A percentile compares a stretch with the other conserved stretches of the same genome.
These are phyloP conservation scores for Pituophis catenifer DNA, from an alignment of 2,113 vertebrate species.

Conservation along the genomic window DNA sequence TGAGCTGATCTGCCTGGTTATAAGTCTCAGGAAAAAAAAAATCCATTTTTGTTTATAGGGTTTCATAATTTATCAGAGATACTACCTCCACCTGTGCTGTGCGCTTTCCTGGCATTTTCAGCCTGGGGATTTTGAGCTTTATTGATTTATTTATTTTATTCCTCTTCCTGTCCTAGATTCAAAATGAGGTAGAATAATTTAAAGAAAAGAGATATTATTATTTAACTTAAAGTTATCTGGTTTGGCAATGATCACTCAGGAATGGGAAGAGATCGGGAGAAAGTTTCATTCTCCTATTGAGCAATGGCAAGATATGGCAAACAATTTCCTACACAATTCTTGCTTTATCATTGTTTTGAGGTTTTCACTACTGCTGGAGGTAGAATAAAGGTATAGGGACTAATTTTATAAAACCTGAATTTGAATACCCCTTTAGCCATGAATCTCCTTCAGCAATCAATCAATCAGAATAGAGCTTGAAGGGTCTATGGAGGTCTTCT, in stretches of 20 bases:
- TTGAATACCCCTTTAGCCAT: background rate
- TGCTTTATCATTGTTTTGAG: background rate
- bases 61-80: background rate
- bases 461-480: background rate
- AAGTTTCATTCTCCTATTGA: background rate
- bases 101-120: background rate
- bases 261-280: background rate
- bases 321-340: background rate
- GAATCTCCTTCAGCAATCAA: background rate
- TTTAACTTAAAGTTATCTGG: background rate
- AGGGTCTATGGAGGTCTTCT: background rate
- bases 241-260: background rate
- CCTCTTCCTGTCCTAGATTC: constrained; percentile 17
- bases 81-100: background rate
- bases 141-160: constrained; percentile 37
- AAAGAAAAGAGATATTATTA: constrained; percentile 7
- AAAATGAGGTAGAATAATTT: constrained; percentile 14
- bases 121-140: constrained; percentile 16
- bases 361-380: background rate
- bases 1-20: background rate
- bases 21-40: background rate
- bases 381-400: background rate
- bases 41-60: constrained; percentile 6
- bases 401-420: background rate
- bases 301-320: too few relatives aligned